Evolutionary conservation across 2,113 vertebrate genomes (phyloP).

Genomic region (Polypterus senegalus): DNA sequence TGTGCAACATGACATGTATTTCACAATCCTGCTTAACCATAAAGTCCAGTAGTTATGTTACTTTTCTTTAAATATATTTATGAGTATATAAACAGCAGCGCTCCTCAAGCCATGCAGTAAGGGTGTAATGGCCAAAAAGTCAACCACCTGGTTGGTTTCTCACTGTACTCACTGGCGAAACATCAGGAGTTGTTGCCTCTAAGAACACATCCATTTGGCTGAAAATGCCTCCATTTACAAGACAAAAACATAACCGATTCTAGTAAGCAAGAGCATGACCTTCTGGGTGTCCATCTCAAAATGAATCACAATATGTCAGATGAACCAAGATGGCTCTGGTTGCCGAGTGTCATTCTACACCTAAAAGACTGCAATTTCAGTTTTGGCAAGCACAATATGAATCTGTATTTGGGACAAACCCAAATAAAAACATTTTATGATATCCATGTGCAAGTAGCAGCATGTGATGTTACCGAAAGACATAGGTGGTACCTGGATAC

Average conservation of each 20-base stretch:
- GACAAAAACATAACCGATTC: too few relatives aligned
- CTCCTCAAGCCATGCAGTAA: constrained; percentile 1
- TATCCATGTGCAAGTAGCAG: neutral
- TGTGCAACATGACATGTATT: neutral
- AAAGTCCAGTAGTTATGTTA: neutral
- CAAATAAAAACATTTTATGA: neutral
- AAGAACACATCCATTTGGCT: too few relatives aligned
- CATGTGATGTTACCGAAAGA: neutral
- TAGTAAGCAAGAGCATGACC: neutral
- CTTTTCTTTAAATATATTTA: neutral
- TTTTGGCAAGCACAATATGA: neutral
- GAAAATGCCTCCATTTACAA: too few relatives aligned
- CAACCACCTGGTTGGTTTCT: too few relatives aligned
- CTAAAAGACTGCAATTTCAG: neutral
- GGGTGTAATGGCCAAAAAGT: neutral
- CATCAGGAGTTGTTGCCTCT: too few relatives aligned
- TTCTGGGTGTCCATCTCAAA: too few relatives aligned
- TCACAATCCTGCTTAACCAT: neutral
- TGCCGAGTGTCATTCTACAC: neutral
- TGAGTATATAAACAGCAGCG: neutral
- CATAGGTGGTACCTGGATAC: neutral
- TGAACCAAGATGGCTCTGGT: too few relatives aligned
- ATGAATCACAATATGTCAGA: too few relatives aligned
- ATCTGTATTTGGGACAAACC: neutral
- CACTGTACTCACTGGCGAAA: too few relatives aligned